Evolutionary conservation across 2,888 invertebrate genomes (phyloP).

Genomic region (Drosophila pegasa): DNA sequence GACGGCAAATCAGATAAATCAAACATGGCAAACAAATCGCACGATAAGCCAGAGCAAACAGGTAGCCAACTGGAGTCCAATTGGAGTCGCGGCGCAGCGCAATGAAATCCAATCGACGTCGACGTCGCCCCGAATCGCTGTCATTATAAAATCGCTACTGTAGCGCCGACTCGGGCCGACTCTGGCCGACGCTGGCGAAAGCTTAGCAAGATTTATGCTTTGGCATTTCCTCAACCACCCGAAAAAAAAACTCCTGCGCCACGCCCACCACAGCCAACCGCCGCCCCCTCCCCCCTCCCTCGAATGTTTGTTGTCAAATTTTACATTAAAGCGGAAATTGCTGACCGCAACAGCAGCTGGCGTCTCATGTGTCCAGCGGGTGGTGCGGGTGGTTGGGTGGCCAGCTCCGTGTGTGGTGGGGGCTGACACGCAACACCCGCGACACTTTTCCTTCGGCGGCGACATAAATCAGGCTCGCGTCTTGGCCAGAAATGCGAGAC

Average conservation of each 20-base stretch:
- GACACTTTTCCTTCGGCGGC: slow-evolving; percentile 65
- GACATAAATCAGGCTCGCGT: slow-evolving; percentile 66
- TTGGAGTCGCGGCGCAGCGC: no score
- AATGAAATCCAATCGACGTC: slow-evolving; percentile 47
- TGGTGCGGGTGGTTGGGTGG: neutral
- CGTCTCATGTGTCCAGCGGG: slow-evolving; percentile 13
- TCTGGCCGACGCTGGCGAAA: no score
- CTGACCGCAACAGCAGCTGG: slow-evolving; percentile 49
- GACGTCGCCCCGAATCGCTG: slow-evolving; percentile 45
- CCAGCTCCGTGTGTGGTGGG: slow-evolving; percentile 11
- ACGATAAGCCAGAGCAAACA: slow-evolving; percentile 16
- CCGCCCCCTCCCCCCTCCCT: neutral
- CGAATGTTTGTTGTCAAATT: slow-evolving; percentile 68
- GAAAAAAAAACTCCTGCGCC: neutral
- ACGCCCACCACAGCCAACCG: neutral
- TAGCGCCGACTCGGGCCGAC: slow-evolving; percentile 46
- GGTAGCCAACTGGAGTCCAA: slow-evolving; percentile 4
- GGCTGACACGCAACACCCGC: slow-evolving; percentile 71
- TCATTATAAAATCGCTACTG: slow-evolving; percentile 65
- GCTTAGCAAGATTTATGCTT: slow-evolving; percentile 66
- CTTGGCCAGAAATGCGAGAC: slow-evolving; percentile 63
- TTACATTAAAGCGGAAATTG: slow-evolving; percentile 76
- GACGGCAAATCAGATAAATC: slow-evolving; percentile 70
- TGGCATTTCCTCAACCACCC: slow-evolving; percentile 56
- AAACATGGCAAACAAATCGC: slow-evolving; percentile 58